phyloP scores from a whole-genome alignment of 92 coral and sea anemone genomes.

The Meandrina meandrites region DNA sequence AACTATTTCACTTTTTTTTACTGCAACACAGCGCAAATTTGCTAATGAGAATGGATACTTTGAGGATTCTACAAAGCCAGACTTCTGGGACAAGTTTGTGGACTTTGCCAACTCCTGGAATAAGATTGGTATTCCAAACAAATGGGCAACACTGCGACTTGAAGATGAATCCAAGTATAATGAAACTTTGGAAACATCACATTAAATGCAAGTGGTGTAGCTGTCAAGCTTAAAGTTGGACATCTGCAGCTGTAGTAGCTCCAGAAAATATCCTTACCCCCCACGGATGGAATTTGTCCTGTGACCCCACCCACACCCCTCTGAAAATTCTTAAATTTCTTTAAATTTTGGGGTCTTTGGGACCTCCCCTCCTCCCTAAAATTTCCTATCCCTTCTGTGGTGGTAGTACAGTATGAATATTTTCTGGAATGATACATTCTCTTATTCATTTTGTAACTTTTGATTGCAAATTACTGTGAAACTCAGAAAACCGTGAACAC shows the following conservation, averaged over 20 bases:
- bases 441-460: not conserved
- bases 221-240: not conserved
- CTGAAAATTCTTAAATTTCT: no score
- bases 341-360: no score
- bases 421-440: no score
- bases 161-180: constrained; percentile 69
- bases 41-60: constrained; percentile 67
- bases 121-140: constrained; percentile 62
- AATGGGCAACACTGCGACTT: constrained; percentile 54
- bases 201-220: not conserved
- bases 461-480: not conserved
- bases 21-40: constrained; percentile 62
- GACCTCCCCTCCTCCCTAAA: no score
- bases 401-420: no score
- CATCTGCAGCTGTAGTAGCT: no score
- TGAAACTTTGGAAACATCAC: constrained; percentile 44
- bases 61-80: constrained; percentile 56
- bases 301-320: no score
- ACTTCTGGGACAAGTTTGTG: constrained; percentile 81
- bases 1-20: no score
- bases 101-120: constrained; percentile 76
- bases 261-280: no score
- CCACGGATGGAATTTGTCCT: no score
- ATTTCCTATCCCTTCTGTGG: no score
- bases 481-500: no score